Percentiles rank a stretch among this genome's conserved stretches.
phyloP scores from a whole-genome alignment of 1,140 invertebrate genomes.

The Papilio helenus region DNA sequence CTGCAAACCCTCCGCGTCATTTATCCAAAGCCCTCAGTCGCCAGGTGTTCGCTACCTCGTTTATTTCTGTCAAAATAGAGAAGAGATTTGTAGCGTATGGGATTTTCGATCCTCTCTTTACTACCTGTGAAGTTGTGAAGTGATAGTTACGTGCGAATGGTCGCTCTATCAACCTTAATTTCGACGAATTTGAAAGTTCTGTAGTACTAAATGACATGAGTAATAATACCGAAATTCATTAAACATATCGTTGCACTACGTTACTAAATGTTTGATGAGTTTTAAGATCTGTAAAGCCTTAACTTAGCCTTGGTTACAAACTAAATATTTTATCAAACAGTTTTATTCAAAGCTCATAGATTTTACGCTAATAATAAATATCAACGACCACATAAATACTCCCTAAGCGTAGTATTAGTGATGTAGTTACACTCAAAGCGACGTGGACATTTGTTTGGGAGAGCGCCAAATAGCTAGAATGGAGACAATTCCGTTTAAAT shows the following conservation, averaged over 20 bases:
- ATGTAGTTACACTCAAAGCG: background rate
- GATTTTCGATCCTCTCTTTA: background rate
- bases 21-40: slow-evolving; percentile 15
- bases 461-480: background rate
- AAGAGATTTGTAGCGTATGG: slow-evolving; percentile 21
- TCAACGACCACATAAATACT: background rate
- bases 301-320: too few species aligned
- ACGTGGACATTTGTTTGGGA: background rate
- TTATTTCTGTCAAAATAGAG: slow-evolving; percentile 16
- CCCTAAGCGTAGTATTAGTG: background rate
- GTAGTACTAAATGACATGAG: too few species aligned
- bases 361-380: background rate
- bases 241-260: too few species aligned
- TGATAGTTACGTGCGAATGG: background rate
- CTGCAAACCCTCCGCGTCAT: slow-evolving; percentile 12
- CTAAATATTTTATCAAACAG: too few species aligned
- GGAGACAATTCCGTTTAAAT: background rate
- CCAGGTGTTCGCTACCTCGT: slow-evolving; percentile 10
- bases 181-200: too few species aligned
- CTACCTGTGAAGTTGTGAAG: background rate
- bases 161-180: too few species aligned
- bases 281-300: too few species aligned
- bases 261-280: too few species aligned
- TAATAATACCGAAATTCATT: too few species aligned
- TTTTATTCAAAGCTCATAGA: background rate